phyloP scores from a whole-genome alignment of 2,797 vertebrate species.

The Cottoperca gobio region DNA sequence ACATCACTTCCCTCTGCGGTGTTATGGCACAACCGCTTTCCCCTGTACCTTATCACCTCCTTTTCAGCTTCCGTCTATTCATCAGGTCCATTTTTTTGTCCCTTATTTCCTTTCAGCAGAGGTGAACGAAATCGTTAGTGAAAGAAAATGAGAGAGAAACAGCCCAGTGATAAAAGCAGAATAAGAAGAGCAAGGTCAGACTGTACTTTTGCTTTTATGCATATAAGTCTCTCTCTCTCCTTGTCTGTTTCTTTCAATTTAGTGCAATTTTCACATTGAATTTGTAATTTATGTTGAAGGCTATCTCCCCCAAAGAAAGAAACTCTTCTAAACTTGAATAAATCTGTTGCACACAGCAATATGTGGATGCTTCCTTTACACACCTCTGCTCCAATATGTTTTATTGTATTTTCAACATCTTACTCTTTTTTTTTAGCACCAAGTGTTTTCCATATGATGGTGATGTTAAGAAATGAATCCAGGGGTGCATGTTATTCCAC shows the following conservation, averaged over 20 bases:
- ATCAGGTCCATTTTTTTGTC: constrained; percentile 37
- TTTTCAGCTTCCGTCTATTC: constrained; percentile 47
- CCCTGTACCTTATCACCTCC: constrained; percentile 15
- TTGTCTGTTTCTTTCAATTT: constrained; percentile 18
- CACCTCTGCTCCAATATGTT: background rate
- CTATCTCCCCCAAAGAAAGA: background rate
- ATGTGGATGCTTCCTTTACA: background rate
- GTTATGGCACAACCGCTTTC: constrained; percentile 15
- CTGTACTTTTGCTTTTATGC: constrained; percentile 5
- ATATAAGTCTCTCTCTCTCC: background rate
- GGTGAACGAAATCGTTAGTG: constrained; percentile 48
- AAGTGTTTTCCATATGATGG: background rate
- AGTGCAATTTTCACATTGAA: constrained; percentile 11
- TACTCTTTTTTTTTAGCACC: background rate
- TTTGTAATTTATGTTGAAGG: constrained; percentile 12
- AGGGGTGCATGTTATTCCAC: background rate
- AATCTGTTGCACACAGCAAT: background rate
- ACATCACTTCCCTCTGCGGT: constrained; percentile 8
- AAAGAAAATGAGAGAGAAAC: constrained; percentile 19
- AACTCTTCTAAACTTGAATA: constrained; percentile 1
- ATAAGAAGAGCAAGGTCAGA: constrained; percentile 49
- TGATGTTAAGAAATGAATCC: constrained; percentile 11
- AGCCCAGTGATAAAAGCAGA: constrained; percentile 3
- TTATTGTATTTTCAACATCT: background rate
- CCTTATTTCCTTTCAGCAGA: constrained; percentile 19